phyloP scores from a whole-genome alignment of 92 coral and sea anemone species.

The Micromussa lordhowensis region DNA sequence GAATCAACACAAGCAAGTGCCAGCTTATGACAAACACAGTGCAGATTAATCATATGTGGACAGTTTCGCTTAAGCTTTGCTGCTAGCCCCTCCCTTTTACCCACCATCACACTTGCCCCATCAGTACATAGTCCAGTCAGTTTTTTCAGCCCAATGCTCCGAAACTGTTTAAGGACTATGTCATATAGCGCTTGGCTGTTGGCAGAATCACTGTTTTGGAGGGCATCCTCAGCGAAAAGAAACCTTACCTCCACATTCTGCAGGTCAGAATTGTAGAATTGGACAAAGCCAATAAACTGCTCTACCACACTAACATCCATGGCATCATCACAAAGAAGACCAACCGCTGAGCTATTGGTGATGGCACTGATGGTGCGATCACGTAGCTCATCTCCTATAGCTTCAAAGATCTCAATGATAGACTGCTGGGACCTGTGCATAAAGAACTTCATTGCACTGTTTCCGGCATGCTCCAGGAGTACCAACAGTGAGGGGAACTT shows the following conservation, averaged over 20 bases:
- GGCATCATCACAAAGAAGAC: constrained; percentile 54
- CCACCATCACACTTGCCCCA: constrained; percentile 42
- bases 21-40: constrained; percentile 37
- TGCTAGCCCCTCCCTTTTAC: constrained; percentile 44
- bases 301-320: constrained; percentile 39
- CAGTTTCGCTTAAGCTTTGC: constrained; percentile 37
- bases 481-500: constrained; percentile 25
- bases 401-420: constrained; percentile 16
- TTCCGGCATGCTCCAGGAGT: constrained; percentile 12
- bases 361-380: constrained; percentile 14
- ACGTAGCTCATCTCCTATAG: constrained; percentile 18
- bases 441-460: constrained; percentile 12
- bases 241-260: constrained; percentile 44
- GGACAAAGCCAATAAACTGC: constrained; percentile 47
- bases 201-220: constrained; percentile 10
- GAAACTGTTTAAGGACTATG: constrained; percentile 22
- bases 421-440: constrained; percentile 29
- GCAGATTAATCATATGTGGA: constrained; percentile 45
- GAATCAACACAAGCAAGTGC: constrained; percentile 55
- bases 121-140: constrained; percentile 29
- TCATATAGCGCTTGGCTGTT: constrained; percentile 21
- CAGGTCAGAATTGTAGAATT: constrained; percentile 33
- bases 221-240: constrained; percentile 35
- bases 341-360: constrained; percentile 31
- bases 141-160: constrained; percentile 18